These are phyloP conservation scores for Chiloscyllium plagiosum DNA, from an alignment of 2,113 vertebrate genomes.

Conservation along the genomic window DNA sequence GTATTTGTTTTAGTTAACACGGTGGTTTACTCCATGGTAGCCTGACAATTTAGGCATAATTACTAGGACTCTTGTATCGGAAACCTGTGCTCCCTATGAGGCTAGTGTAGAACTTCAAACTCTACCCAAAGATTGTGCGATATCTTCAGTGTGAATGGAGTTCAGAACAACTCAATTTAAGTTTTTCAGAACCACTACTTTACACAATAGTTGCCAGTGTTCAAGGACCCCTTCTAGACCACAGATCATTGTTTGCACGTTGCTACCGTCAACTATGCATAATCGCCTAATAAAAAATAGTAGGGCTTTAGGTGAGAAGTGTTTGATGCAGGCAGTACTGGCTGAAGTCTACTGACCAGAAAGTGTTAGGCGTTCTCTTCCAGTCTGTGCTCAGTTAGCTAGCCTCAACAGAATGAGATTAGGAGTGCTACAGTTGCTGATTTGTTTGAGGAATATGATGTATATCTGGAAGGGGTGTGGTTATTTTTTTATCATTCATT, in stretches of 20 bases:
- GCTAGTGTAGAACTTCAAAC: no score
- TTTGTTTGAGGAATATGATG: neutral
- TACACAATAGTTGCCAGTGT: neutral
- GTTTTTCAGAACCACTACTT: no score
- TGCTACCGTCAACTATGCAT: neutral
- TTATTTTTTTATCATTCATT: no score
- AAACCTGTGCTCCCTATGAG: no score
- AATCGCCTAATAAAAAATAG: neutral
- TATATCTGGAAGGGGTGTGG: neutral
- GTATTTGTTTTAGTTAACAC: no score
- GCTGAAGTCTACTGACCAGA: neutral
- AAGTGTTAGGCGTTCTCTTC: neutral
- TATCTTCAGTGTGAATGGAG: no score
- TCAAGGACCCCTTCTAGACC: neutral
- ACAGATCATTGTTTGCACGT: neutral
- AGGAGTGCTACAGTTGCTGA: neutral
- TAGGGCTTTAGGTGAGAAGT: neutral
- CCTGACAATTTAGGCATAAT: no score
- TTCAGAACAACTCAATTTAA: no score
- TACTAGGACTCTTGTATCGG: no score
- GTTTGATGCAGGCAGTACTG: neutral
- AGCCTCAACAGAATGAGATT: neutral
- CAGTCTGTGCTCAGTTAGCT: no score
- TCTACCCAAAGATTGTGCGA: no score
- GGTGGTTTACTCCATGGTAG: no score